These are phyloP conservation scores for Pararge aegeria DNA, from an alignment of 1,140 invertebrate genomes.

Conservation along the genomic window DNA sequence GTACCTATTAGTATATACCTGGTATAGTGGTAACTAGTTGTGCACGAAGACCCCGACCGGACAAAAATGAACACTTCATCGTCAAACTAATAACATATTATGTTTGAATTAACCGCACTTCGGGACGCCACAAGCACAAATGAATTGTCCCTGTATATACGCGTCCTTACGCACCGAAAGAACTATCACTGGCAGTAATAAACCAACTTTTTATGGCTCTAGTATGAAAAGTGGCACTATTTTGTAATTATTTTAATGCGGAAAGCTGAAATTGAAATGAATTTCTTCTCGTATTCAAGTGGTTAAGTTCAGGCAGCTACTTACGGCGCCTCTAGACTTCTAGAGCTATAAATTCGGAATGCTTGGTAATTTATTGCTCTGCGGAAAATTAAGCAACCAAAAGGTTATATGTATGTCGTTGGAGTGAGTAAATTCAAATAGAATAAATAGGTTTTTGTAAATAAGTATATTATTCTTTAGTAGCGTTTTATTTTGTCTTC, in stretches of 20 bases:
- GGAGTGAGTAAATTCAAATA: not conserved
- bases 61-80: too few relatives aligned
- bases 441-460: too few relatives aligned
- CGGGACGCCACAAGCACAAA: too few relatives aligned
- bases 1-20: too few relatives aligned
- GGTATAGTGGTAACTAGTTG: too few relatives aligned
- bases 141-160: too few relatives aligned
- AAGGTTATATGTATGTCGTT: conserved; percentile 6
- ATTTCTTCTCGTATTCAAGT: conserved; percentile 30
- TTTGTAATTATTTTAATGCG: conserved; percentile 27
- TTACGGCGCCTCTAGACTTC: conserved; percentile 24
- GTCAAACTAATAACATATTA: too few relatives aligned
- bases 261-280: conserved; percentile 31
- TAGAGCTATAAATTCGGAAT: conserved; percentile 30
- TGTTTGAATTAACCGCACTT: too few relatives aligned
- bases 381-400: not conserved
- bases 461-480: too few relatives aligned
- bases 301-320: conserved; percentile 23
- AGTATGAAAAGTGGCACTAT: conserved; percentile 27
- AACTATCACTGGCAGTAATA: conserved; percentile 10
- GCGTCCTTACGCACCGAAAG: not conserved
- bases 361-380: conserved; percentile 7
- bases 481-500: not conserved
- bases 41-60: too few relatives aligned
- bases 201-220: conserved; percentile 14